phyloP scores from a whole-genome alignment of 1,140 invertebrate species.

The Megalonaias nervosa region DNA sequence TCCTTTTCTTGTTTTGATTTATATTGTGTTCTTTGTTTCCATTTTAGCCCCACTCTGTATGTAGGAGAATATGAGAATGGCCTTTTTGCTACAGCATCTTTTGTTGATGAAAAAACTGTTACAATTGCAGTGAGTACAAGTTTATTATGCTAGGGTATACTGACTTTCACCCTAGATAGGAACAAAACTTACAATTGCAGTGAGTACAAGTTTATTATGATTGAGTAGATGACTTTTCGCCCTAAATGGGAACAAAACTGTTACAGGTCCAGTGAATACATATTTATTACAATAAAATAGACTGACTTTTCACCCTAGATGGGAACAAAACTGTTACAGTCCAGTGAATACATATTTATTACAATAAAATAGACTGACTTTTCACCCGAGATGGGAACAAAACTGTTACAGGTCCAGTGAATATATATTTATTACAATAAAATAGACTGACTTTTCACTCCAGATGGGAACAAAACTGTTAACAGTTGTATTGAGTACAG shows the following conservation, averaged over 20 bases:
- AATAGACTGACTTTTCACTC: slow-evolving; percentile 61
- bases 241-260: slow-evolving; percentile 85
- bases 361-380: too few relatives aligned
- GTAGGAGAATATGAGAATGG: slow-evolving; percentile 91
- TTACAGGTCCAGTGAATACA: slow-evolving; percentile 71
- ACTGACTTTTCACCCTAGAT: too few relatives aligned
- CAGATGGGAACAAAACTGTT: slow-evolving; percentile 74
- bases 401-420: slow-evolving; percentile 72
- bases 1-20: too few relatives aligned
- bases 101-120: slow-evolving; percentile 85
- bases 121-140: slow-evolving; percentile 70
- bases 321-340: background rate
- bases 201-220: slow-evolving; percentile 56
- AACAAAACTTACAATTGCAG: slow-evolving; percentile 76
- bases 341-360: background rate
- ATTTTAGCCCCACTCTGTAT: slow-evolving; percentile 89
- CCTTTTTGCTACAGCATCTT: slow-evolving; percentile 90
- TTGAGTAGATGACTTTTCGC: slow-evolving; percentile 56
- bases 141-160: background rate
- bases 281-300: too few relatives aligned
- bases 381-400: slow-evolving; percentile 82
- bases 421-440: slow-evolving; percentile 36
- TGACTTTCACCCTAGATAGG: slow-evolving; percentile 81
- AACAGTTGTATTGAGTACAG: too few relatives aligned
- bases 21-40: too few relatives aligned